phyloP scores from a whole-genome alignment of 2,797 vertebrate genomes.

The Vespertilio murinus region DNA sequence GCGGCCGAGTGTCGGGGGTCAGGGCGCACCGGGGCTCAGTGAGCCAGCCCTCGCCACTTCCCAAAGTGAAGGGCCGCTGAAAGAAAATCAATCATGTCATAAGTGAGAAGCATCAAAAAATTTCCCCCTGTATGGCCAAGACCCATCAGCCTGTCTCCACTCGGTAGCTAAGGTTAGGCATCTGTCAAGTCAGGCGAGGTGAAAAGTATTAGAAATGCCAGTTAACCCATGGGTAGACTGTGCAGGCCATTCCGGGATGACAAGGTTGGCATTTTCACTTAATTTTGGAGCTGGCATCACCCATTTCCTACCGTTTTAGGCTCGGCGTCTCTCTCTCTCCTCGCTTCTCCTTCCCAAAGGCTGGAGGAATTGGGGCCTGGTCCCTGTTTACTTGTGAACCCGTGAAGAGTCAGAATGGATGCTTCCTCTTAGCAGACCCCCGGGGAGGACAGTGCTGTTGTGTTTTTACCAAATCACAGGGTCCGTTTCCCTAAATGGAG shows the following conservation, averaged over 20 bases:
- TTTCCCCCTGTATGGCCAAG: constrained; percentile 86
- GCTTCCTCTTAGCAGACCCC: not conserved
- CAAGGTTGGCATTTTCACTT: constrained; percentile 81
- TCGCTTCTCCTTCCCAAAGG: not conserved
- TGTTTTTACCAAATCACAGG: not conserved
- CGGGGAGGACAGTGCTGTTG: not conserved
- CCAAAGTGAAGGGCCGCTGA: constrained; percentile 97
- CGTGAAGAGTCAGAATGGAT: not conserved
- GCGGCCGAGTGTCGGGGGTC: constrained; percentile 95
- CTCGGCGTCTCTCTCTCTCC: not conserved
- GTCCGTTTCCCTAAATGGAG: constrained; percentile 18
- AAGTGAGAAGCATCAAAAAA: constrained; percentile 97
- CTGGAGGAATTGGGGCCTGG: not conserved
- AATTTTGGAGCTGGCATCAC: constrained; percentile 79
- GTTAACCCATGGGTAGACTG: constrained; percentile 86
- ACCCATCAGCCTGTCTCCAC: constrained; percentile 88
- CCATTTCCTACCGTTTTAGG: not conserved
- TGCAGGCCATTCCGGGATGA: constrained; percentile 72
- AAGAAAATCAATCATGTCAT: constrained; percentile 99
- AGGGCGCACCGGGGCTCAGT: constrained; percentile 89
- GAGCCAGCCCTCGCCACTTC: constrained; percentile 89
- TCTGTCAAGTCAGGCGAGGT: constrained; percentile 88
- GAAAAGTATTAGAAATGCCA: constrained; percentile 90
- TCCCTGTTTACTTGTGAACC: not conserved
- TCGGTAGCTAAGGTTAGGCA: constrained; percentile 88